Conservation (phyloP, 23 tunicate genomes). For the Clavelina lepadiformis region DNA sequence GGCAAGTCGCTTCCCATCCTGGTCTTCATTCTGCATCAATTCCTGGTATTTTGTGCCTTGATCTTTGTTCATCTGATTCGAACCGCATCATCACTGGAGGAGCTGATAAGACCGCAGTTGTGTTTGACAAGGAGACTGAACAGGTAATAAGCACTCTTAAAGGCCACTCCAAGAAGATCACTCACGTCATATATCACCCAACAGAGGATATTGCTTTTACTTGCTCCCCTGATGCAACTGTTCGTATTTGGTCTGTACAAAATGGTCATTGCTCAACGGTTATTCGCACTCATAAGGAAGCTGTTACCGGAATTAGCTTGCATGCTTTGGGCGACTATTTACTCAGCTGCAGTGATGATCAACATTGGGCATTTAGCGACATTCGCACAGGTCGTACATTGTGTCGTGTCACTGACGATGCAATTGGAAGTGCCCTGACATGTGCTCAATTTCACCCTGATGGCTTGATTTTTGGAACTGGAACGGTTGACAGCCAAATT, state of each 20-base stretch:
- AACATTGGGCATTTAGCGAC: conserved; percentile 97
- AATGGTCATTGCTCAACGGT: conserved; percentile 71
- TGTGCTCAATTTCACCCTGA: conserved; percentile 99
- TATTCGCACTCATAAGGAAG: conserved; percentile 88
- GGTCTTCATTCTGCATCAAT: conserved; percentile 98
- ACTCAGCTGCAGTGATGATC: conserved; percentile 84
- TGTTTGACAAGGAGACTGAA: conserved; percentile 78
- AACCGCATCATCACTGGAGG: conserved; percentile 96
- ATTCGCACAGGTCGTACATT: conserved; percentile 66
- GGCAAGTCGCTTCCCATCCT: conserved; percentile 80
- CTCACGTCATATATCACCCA: conserved; percentile 79
- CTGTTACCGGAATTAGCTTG: conserved; percentile 90
- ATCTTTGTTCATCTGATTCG: conserved; percentile 70
- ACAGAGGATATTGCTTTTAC: conserved; percentile 74
- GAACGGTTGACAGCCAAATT: conserved; percentile 90
- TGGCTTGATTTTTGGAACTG: conserved; percentile 98
- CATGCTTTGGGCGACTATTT: conserved; percentile 91
- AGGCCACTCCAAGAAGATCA: conserved; percentile 80
- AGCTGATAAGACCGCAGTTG: conserved; percentile 95
- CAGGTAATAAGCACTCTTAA: conserved; percentile 85
- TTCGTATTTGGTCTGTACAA: conserved; percentile 84
- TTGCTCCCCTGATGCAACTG: conserved; percentile 79
- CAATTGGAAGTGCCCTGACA: conserved; percentile 74
- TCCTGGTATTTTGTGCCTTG: conserved; percentile 90
- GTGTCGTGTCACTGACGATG: conserved; percentile 85